Evolutionary conservation across 37 sponge, comb jelly and placozoan genomes (phyloP), one percentile per base, ranked within the genome.

Genomic region (Sycon ciliatum): DNA sequence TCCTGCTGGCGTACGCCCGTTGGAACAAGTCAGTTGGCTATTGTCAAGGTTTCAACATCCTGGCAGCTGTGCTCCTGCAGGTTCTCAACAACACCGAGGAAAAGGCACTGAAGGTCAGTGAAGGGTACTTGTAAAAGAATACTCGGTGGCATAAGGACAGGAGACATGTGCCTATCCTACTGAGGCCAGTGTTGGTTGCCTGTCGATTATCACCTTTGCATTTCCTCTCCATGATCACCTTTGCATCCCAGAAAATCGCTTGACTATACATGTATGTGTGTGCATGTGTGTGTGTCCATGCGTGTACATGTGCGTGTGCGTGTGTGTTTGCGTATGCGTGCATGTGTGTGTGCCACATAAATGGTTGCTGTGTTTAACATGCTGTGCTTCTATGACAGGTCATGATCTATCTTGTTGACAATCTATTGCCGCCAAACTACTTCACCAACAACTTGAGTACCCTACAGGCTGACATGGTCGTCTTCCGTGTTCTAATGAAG

Each of bases 11-110:
- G 4, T 91, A 91, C 39, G 87, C 92, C 2, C 37, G 92, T 56
- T 86, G 74, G 76, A 91, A 91, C 76, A 83, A 80, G 71, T 32
- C 31, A 29, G 84, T 81, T 0, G 92, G 92, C 56, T 91, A 91
- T 57, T 91, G 92, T 55, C 92, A 91, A 55, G 92, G 92, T 27
- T 91, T 91, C 79, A 91, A 86, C 70, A 81, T 91, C 39, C 33
- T 91, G 0, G 85, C 88, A 33, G 87, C 84, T 3, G 72, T 91
- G 31, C 81, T 91, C 20, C 92, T 91, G 31, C 72, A 83, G 39
- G 92, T 91, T 16, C 67, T 87, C 27, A 72, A 78, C 42, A 76
- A 76, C 56, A 76, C 83, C 62, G 92, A 91, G 24, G 79, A 74
- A 31, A 34, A 75, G 34, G 69, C 88, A 22, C 58, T 91, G 56